These are phyloP conservation scores for Sweltsa coloradensis DNA, from an alignment of 1,140 invertebrate genomes.

Conservation along the genomic window DNA sequence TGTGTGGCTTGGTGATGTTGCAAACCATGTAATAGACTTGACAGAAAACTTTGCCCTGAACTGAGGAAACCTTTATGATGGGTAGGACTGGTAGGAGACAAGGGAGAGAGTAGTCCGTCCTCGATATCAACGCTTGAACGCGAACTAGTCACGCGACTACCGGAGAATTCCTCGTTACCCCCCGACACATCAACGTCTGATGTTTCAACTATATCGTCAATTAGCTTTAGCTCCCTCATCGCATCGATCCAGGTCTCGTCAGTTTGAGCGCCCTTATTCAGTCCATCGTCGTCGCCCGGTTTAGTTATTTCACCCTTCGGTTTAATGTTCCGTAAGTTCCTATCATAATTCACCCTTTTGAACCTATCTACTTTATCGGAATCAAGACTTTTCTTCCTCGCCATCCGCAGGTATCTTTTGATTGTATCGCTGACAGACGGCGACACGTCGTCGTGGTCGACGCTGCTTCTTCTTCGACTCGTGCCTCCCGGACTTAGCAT, in stretches of 20 bases:
- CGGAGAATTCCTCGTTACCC: conserved; percentile 34
- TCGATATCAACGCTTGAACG: conserved; percentile 38
- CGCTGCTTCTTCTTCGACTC: conserved; percentile 49
- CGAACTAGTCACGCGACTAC: conserved; percentile 36
- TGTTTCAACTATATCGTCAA: conserved; percentile 4
- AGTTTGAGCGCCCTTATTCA: conserved; percentile 59
- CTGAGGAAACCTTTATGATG: conserved; percentile 24
- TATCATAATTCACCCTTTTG: conserved; percentile 78
- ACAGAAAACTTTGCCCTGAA: conserved; percentile 48
- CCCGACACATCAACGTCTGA: conserved; percentile 17
- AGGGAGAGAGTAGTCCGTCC: conserved; percentile 16
- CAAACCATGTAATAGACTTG: conserved; percentile 46
- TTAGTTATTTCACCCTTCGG: conserved; percentile 61
- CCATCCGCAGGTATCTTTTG: conserved; percentile 71
- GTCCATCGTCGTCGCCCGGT: conserved; percentile 55
- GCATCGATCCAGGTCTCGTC: conserved; percentile 55
- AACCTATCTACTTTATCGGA: conserved; percentile 68
- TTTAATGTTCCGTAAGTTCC: conserved; percentile 70
- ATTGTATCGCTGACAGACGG: conserved; percentile 77
- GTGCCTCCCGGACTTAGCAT: conserved; percentile 27
- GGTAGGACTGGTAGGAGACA: conserved; percentile 9
- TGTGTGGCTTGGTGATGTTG: conserved; percentile 31
- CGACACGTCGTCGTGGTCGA: conserved; percentile 70
- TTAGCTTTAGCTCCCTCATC: conserved; percentile 19
- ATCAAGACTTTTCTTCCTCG: conserved; percentile 69